phyloP scores from a whole-genome alignment of 2,113 vertebrate species.

The Muscicapa adusta region DNA sequence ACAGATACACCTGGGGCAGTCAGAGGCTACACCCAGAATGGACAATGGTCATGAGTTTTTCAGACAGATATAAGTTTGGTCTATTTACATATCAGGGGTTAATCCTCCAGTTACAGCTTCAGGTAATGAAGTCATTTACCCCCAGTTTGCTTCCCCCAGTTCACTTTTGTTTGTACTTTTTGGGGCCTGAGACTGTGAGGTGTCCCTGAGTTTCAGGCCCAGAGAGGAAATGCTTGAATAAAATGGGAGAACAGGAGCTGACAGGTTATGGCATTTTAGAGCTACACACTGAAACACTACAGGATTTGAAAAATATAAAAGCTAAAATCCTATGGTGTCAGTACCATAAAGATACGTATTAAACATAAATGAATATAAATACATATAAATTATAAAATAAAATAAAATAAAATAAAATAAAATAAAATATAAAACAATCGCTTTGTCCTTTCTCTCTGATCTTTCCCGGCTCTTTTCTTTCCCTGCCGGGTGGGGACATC shows the following conservation, averaged over 20 bases:
- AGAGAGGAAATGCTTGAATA: not conserved
- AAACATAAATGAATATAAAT: too few species aligned
- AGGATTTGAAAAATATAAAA: not conserved
- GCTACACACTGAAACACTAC: too few species aligned
- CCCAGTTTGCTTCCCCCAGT: not conserved
- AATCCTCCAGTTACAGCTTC: not conserved
- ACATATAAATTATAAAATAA: too few species aligned
- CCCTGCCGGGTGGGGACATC: not conserved
- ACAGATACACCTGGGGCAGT: not conserved
- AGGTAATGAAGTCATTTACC: not conserved
- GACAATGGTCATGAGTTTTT: not conserved
- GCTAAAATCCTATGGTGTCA: not conserved
- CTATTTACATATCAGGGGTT: not conserved
- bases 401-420: too few species aligned
- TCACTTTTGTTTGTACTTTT: not conserved
- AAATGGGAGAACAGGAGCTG: not conserved
- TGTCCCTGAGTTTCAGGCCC: not conserved
- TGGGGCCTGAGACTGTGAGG: rapidly evolving
- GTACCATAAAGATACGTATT: not conserved
- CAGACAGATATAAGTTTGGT: not conserved
- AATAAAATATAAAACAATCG: not conserved
- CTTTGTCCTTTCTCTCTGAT: not conserved
- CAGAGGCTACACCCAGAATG: not conserved
- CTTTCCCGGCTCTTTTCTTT: not conserved
- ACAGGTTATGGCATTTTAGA: not conserved